Evolutionary conservation across 2,888 invertebrate species (phyloP).

Genomic region (Epinotia bilunana): DNA sequence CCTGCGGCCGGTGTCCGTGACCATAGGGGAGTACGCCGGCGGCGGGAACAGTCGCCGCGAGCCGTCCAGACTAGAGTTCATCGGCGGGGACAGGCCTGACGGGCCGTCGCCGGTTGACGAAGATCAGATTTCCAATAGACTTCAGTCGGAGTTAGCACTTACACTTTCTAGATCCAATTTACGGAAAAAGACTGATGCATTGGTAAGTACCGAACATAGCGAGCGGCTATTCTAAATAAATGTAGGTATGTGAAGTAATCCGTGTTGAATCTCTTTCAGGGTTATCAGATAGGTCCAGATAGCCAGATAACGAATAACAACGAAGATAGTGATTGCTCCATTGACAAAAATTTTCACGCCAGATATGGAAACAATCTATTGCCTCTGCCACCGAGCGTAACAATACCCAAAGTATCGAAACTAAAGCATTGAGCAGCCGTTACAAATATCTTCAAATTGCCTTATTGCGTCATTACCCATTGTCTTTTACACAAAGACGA

Average conservation of each 20-base stretch:
- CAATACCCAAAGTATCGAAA: slow-evolving; percentile 78
- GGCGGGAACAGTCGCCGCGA: slow-evolving; percentile 83
- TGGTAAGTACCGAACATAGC: slow-evolving; percentile 76
- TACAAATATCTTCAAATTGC: slow-evolving; percentile 22
- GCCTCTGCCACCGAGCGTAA: slow-evolving; percentile 76
- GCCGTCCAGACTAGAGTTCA: slow-evolving; percentile 89
- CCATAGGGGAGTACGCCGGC: slow-evolving; percentile 88
- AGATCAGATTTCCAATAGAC: slow-evolving; percentile 85
- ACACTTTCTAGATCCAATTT: slow-evolving; percentile 91
- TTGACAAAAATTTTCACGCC: slow-evolving; percentile 78
- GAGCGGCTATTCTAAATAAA: neutral
- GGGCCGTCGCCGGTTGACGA: slow-evolving; percentile 68
- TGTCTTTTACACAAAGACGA: slow-evolving; percentile 23
- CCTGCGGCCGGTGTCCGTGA: slow-evolving; percentile 86
- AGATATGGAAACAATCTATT: slow-evolving; percentile 81
- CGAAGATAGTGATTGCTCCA: slow-evolving; percentile 64
- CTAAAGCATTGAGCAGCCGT: slow-evolving; percentile 58
- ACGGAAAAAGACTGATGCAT: slow-evolving; percentile 88
- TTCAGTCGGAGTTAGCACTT: slow-evolving; percentile 90
- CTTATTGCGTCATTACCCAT: slow-evolving; percentile 19
- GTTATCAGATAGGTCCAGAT: slow-evolving; percentile 54
- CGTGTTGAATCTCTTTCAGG: slow-evolving; percentile 67
- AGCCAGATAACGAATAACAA: slow-evolving; percentile 54
- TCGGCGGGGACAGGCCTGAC: slow-evolving; percentile 78
- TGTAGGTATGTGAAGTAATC: slow-evolving; percentile 37